Evolutionary conservation across 1,140 invertebrate species (phyloP), one percentile per base, ranked within the genome.

Genomic region (Temnothorax curvispinosus): DNA sequence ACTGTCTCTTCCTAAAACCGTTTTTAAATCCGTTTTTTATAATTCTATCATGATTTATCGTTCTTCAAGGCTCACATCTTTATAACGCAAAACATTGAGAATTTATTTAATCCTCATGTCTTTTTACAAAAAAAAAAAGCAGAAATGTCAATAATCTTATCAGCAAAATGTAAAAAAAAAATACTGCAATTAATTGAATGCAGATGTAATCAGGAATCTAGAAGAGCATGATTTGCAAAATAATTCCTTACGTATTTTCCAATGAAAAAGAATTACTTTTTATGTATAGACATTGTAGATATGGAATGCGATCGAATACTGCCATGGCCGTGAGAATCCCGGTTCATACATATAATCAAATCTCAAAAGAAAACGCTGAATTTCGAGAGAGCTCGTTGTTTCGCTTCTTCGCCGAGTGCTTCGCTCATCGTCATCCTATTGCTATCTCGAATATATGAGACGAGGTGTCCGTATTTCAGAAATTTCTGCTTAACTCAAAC

Each of bases 291-390:
- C 67, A 52, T 1, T 52, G 15, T 52, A 80, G 32, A 62, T 56
- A 60, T 76, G 38, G 76, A 67, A 80, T 41, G 60, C 27, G 21
- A 69, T 75, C 71, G 81, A 85, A 76, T 44, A 75, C 58, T 76
- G 81, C 72, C 81, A 76, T 47, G 71, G 18, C 27, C 47, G 56
- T 52, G 71, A 85, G 47, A 76, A 77, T 72, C 21, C 41, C 38
- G 54, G 27, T 60, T 85, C 41, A 11, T 35, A 62, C 9, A 9
- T 35, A 62, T 9, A 18, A 47, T 13, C 41, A 52, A 84, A 44
- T 60, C 32, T 50, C 8, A 9, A 52, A 52, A 65, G 15, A 50
- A 62, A 52, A 50, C 27, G 50, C 18, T 65, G 60, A 65, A 85
- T 62, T 44, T 62, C 81, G 56, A 62, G 47, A 62, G 13, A 81